A percentile compares a stretch with the other conserved stretches of the same genome.
Conservation (phyloP, 2,113 vertebrate species). For the Morone chrysops region DNA sequence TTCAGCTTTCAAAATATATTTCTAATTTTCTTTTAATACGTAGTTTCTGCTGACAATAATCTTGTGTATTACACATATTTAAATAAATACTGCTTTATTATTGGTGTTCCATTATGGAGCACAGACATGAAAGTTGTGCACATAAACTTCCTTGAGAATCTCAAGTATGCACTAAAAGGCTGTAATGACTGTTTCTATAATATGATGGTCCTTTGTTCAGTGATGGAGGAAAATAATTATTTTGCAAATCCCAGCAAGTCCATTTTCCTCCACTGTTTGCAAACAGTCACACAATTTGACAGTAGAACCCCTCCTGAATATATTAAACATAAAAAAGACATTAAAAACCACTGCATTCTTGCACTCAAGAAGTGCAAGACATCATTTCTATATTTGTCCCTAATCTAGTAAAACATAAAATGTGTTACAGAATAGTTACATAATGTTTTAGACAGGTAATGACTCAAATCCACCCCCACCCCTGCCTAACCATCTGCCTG, state of each 20-base stretch:
- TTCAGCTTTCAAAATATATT: neutral
- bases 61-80: neutral
- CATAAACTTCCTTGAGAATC: neutral
- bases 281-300: slow-evolving; percentile 17
- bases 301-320: neutral
- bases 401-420: slow-evolving; percentile 6
- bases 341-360: neutral
- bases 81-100: neutral
- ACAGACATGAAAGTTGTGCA: neutral
- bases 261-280: slow-evolving; percentile 13
- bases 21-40: neutral
- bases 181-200: slow-evolving; percentile 1
- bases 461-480: slow-evolving; percentile 21
- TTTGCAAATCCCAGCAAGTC: neutral
- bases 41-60: neutral
- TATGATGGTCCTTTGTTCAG: neutral
- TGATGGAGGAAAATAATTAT: slow-evolving; percentile 6
- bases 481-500: slow-evolving; percentile 9
- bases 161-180: neutral
- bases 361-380: neutral
- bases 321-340: neutral
- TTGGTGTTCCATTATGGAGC: neutral
- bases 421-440: neutral
- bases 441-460: slow-evolving; percentile 15
- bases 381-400: slow-evolving; percentile 7